These are phyloP conservation scores for Tenthredo scrophulariae DNA, from an alignment of 2,888 invertebrate species.

Conservation along the genomic window DNA sequence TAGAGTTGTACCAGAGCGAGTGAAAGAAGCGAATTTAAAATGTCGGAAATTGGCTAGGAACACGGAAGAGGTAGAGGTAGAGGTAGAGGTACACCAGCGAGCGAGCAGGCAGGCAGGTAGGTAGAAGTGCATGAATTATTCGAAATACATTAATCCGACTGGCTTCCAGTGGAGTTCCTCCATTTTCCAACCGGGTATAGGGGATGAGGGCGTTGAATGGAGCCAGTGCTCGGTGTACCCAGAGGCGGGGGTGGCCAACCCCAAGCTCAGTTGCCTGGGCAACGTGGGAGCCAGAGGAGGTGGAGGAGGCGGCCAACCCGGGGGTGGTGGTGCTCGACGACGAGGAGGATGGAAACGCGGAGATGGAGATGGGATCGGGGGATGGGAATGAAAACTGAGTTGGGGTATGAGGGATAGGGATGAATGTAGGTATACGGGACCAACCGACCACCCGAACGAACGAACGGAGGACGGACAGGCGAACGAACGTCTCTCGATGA, in stretches of 20 bases:
- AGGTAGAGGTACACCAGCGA: constrained; percentile 61
- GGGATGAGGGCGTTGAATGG: constrained; percentile 73
- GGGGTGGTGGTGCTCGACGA: constrained; percentile 61
- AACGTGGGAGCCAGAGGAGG: constrained; percentile 75
- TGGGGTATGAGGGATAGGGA: constrained; percentile 36
- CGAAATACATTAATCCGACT: constrained; percentile 71
- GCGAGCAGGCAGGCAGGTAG: constrained; percentile 47
- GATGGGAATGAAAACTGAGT: constrained; percentile 59
- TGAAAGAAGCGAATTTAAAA: constrained; percentile 37
- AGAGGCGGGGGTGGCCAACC: constrained; percentile 75
- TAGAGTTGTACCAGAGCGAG: not conserved
- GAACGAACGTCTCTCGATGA: constrained; percentile 61
- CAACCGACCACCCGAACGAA: constrained; percentile 1
- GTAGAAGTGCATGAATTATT: constrained; percentile 67
- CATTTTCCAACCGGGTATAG: constrained; percentile 56
- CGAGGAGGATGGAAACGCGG: constrained; percentile 61
- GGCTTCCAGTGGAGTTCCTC: constrained; percentile 64
- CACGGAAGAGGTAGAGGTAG: not conserved
- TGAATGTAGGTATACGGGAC: constrained; percentile 28
- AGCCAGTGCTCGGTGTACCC: constrained; percentile 66
- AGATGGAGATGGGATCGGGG: constrained; percentile 63
- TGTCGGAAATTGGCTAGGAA: constrained; percentile 44
- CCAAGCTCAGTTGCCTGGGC: constrained; percentile 76
- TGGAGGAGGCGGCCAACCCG: constrained; percentile 57
- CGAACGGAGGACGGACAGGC: too few relatives aligned